Evolutionary conservation across 2,113 vertebrate genomes (phyloP), one percentile per base, ranked within the genome.

Genomic region (Stictonetta naevosa): DNA sequence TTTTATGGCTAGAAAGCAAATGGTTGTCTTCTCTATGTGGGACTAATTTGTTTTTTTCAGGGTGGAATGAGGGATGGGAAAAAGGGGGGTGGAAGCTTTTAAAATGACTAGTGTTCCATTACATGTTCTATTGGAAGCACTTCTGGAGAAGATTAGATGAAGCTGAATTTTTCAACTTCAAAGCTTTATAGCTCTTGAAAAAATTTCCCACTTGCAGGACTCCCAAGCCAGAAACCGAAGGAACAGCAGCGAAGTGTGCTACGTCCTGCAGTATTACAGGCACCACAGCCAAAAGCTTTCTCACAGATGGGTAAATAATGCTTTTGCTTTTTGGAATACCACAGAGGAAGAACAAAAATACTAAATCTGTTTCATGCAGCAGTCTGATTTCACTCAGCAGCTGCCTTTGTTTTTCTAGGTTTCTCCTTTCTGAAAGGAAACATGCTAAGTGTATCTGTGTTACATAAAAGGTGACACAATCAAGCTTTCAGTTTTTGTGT

Each of bases 151-250:
- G 38, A 25, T 29, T 4, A 36, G 17, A 31, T 71, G 12, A 66
- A 69, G 26, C 12, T 67, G 25, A 55, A 10, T 77, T 69, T 92
- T 86, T 64, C 22, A 46, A 23, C 52, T 78, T 63, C 4, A 56
- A 82, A 78, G 20, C 12, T 62, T 87, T 14, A 13, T 31, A n/a
- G 31, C 44, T 85, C 25, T 71, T 50, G 44, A 69, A 53, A 62
- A 76, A 38, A 16, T 23, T 20, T 23, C 83, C 93, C 68, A 4
- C 90, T 98, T 98, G 44, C 98, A 99, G 99, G 99, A 88, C 95
- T 99, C 85, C 99, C 99, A 3, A 99, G 99, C 98, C 99, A 99
- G 97, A 99, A 99, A 96, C 99, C 99, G 63, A 99, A 99, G 98
- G 99, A 99, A 53, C 99, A 99, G 96, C 99, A 99, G 92, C 98